A percentile compares a stretch with the other conserved stretches of the same genome.
phyloP scores from a whole-genome alignment of 37 sponge, comb jelly and placozoan genomes.

The Ianthella basta region DNA sequence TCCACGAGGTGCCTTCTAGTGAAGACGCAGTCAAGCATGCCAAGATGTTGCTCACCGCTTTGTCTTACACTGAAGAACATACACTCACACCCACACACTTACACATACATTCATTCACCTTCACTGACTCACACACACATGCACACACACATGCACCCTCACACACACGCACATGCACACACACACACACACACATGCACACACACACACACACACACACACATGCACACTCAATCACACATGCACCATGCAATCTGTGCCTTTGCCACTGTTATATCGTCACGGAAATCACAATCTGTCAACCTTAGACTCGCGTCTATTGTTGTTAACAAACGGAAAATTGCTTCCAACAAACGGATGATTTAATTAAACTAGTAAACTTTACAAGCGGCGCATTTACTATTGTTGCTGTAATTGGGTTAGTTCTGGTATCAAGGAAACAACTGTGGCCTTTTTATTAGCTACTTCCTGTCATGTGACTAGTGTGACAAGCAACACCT shows the following conservation, averaged over 20 bases:
- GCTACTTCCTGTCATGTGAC: slow-evolving; percentile 27
- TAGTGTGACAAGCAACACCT: too few species aligned
- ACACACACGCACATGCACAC: slow-evolving; percentile 40
- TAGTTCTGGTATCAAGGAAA: too few species aligned
- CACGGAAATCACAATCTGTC: too few species aligned
- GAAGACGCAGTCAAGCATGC: too few species aligned
- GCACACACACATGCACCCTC: slow-evolving; percentile 34
- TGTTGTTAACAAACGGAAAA: too few species aligned
- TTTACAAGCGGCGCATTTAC: too few species aligned
- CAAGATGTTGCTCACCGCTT: too few species aligned
- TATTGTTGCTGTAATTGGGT: too few species aligned
- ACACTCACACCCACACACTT: slow-evolving; percentile 47
- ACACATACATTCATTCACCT: slow-evolving; percentile 37
- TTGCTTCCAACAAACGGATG: too few species aligned
- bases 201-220: slow-evolving; percentile 43
- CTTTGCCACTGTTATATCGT: neutral
- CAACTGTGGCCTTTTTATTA: slow-evolving; percentile 21
- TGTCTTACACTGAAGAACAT: neutral
- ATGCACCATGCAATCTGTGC: neutral
- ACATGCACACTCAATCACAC: slow-evolving; percentile 37
- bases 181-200: slow-evolving; percentile 46
- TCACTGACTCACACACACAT: slow-evolving; percentile 39
- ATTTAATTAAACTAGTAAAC: too few species aligned
- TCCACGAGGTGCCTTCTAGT: too few species aligned
- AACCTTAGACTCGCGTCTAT: too few species aligned